Evolutionary conservation across 2,888 invertebrate species (phyloP).

Genomic region (Acleris laterana): DNA sequence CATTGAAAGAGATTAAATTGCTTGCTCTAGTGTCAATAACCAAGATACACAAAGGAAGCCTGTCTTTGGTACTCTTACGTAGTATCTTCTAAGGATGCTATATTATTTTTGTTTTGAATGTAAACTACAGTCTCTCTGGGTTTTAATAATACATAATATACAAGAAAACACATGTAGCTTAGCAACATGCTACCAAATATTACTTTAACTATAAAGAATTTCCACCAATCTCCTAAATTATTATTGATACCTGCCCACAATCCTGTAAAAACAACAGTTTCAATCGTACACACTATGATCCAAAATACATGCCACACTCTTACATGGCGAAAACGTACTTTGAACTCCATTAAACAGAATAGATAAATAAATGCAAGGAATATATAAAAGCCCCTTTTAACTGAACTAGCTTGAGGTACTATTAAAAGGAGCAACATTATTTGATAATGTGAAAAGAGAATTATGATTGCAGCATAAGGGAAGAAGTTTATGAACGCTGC

Average conservation of each 20-base stretch:
- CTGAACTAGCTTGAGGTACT: slow-evolving; percentile 85
- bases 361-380: slow-evolving; percentile 90
- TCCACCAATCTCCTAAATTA: slow-evolving; percentile 89
- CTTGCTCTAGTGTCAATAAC: slow-evolving; percentile 22
- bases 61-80: slow-evolving; percentile 37
- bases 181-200: slow-evolving; percentile 85
- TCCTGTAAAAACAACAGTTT: slow-evolving; percentile 88
- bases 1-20: slow-evolving; percentile 42
- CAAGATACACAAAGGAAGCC: slow-evolving; percentile 1
- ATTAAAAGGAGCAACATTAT: slow-evolving; percentile 87
- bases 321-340: slow-evolving; percentile 89
- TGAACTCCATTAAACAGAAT: slow-evolving; percentile 91
- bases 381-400: slow-evolving; percentile 85
- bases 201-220: slow-evolving; percentile 85
- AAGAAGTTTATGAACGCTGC: slow-evolving; percentile 88
- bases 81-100: slow-evolving; percentile 2
- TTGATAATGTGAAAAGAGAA: slow-evolving; percentile 86
- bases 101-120: slow-evolving; percentile 54
- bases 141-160: slow-evolving; percentile 86
- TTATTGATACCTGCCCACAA: slow-evolving; percentile 83
- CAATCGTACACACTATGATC: slow-evolving; percentile 86
- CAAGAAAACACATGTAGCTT: slow-evolving; percentile 85
- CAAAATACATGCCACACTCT: slow-evolving; percentile 88
- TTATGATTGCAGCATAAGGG: slow-evolving; percentile 84
- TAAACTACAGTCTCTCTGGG: slow-evolving; percentile 85